phyloP scores from a whole-genome alignment of 2,113 vertebrate genomes.

The Protomyctophum bolini region DNA sequence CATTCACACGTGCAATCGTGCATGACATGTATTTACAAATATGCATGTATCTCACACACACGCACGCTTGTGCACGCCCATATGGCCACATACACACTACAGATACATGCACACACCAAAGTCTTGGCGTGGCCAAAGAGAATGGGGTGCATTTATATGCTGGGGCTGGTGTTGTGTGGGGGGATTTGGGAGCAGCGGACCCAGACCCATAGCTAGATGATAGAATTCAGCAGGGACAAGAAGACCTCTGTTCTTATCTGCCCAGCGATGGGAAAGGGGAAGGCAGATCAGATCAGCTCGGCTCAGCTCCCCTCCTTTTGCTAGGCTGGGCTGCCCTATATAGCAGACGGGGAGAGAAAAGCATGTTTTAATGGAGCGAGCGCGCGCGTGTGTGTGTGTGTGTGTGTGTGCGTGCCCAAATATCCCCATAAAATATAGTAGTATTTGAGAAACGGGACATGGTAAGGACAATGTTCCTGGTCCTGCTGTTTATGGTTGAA shows the following conservation, averaged over 20 bases:
- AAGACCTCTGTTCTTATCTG: constrained; percentile 81
- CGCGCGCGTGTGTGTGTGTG: neutral
- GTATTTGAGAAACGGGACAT: neutral
- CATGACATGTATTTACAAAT: neutral
- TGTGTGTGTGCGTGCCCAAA: constrained; percentile 15
- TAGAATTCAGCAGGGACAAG: constrained; percentile 81
- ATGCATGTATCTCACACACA: constrained; percentile 61
- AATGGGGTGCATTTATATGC: constrained; percentile 82
- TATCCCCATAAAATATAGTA: neutral
- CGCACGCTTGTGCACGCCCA: constrained; percentile 47
- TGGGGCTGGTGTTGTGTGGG: constrained; percentile 54
- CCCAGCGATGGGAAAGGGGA: constrained; percentile 37
- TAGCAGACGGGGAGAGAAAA: constrained; percentile 57
- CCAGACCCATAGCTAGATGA: constrained; percentile 61
- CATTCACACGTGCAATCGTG: constrained; percentile 10
- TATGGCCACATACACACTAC: constrained; percentile 19
- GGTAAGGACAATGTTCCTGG: too few relatives aligned
- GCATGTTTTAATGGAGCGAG: constrained; percentile 43
- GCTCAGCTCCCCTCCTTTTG: constrained; percentile 41
- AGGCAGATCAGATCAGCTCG: constrained; percentile 37
- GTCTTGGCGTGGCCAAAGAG: constrained; percentile 47
- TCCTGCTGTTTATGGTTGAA: too few relatives aligned
- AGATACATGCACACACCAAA: constrained; percentile 33
- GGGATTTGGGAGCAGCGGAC: constrained; percentile 69
- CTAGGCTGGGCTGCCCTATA: constrained; percentile 50